Evolutionary conservation across 2,113 vertebrate species (phyloP), one percentile per base, ranked within the genome.

Genomic region (Mirza zaza): DNA sequence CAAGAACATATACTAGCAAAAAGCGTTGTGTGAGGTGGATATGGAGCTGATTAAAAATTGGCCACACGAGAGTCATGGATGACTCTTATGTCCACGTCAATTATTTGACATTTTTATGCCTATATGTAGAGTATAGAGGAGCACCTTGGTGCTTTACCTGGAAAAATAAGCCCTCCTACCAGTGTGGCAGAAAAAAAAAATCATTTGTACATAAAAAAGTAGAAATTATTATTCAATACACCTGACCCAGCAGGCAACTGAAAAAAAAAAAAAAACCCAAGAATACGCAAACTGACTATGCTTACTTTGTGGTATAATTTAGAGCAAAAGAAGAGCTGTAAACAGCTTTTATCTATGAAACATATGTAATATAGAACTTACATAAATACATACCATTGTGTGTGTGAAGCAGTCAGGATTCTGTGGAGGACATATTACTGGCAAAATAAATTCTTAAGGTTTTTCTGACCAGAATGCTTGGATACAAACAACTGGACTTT

Each of bases 161-260:
- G 71, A 27, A 63, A 92, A 94, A 76, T 67, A 93, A 92, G 18
- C 17, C 89, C 29, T 71, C 39, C 34, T 87, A 50, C 10, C 55
- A 77, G 67, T 2, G 50, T 39, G 14, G 50, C 34, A 88, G 57
- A 63, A 87, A 92, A 83, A n/a, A 14, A 17, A 67, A 82, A 50
- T 80, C 67, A 77, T 34, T 32, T 95, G 61, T 68, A 88, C 15
- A 81, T 81, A 83, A 67, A 20, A 61, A 59, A 95, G 68, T 4
- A 81, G 32, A 3, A 95, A 88, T 93, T 87, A 42, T 91, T 92
- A 87, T 34, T 90, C 23, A 92, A 83, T 32, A 91, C 32, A 84
- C 27, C 55, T 77, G 36, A 79, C 12, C 29, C 48, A 48, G 77
- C n/a, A 76, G 2, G 45, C 50, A 94, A 92, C 57, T 81, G 18